Evolutionary conservation across 2,888 invertebrate genomes (phyloP).

Genomic region (Orthosia gothica): DNA sequence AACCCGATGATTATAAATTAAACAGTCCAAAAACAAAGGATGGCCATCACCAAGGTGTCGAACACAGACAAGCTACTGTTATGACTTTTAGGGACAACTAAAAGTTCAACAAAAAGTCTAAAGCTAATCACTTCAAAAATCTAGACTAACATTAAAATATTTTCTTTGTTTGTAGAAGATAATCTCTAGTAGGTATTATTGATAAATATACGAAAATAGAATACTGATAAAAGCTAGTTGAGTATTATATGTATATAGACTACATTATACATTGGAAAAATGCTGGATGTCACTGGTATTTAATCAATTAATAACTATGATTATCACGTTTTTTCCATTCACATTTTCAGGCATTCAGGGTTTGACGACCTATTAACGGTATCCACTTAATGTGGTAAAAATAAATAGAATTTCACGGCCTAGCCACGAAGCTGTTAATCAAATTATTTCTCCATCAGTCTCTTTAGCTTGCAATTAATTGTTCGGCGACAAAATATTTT

Average conservation of each 20-base stretch:
- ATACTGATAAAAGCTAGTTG: too few relatives aligned
- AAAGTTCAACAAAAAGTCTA: not conserved
- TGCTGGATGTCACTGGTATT: too few relatives aligned
- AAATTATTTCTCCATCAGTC: slow-evolving; percentile 65
- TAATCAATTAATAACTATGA: too few relatives aligned
- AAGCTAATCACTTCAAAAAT: not conserved
- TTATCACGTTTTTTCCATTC: too few relatives aligned
- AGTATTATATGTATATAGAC: too few relatives aligned
- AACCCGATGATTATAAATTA: not conserved
- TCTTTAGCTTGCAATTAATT: slow-evolving; percentile 66
- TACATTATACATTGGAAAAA: too few relatives aligned
- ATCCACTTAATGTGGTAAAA: slow-evolving; percentile 32
- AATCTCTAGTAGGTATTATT: too few relatives aligned
- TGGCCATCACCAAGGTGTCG: not conserved
- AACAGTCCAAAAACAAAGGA: not conserved
- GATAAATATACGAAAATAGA: too few relatives aligned
- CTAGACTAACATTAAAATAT: not conserved
- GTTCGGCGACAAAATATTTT: slow-evolving; percentile 86
- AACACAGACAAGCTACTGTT: not conserved
- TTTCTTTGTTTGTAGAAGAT: too few relatives aligned
- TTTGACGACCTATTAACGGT: slow-evolving; percentile 14
- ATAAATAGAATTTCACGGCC: slow-evolving; percentile 36
- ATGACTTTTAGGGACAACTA: not conserved
- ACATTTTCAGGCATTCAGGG: not conserved
- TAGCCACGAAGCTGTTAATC: slow-evolving; percentile 49